phyloP scores from a whole-genome alignment of 2,888 invertebrate species.

The Notodromas monacha region DNA sequence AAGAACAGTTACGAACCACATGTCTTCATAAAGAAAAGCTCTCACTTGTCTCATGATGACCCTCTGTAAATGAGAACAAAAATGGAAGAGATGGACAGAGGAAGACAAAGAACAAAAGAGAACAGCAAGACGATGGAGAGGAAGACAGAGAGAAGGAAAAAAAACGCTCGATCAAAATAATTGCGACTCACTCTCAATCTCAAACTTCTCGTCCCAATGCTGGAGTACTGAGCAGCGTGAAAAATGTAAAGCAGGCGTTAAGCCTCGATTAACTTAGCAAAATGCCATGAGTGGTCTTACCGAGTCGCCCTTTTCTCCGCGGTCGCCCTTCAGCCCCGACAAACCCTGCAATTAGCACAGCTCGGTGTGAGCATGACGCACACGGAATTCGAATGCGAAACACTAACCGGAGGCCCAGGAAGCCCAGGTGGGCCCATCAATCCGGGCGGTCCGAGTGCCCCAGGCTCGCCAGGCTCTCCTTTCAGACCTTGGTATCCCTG shows the following conservation, averaged over 20 bases:
- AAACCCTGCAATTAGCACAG: slow-evolving; percentile 27
- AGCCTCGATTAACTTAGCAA: too few relatives aligned
- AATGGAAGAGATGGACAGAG: background rate
- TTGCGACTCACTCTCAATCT: too few relatives aligned
- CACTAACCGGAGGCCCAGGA: slow-evolving; percentile 24
- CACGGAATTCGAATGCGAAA: background rate
- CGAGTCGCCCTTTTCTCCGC: slow-evolving; percentile 72
- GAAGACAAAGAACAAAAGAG: background rate
- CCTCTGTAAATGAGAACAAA: background rate
- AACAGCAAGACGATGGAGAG: background rate
- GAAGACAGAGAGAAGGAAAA: background rate
- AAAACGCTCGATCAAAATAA: background rate
- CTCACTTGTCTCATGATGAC: background rate
- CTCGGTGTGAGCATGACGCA: background rate
- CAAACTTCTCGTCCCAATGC: too few relatives aligned
- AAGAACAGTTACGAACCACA: too few relatives aligned
- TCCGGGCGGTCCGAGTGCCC: slow-evolving; percentile 71
- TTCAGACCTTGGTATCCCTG: slow-evolving; percentile 53
- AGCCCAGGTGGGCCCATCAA: slow-evolving; percentile 68
- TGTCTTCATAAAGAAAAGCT: too few relatives aligned
- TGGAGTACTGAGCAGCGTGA: background rate
- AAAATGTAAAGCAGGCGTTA: background rate
- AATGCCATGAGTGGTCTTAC: too few relatives aligned
- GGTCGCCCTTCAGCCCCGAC: slow-evolving; percentile 60
- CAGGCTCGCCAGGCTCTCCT: slow-evolving; percentile 57